A percentile compares a stretch with the other conserved stretches of the same genome.
These are phyloP conservation scores for Rhynchotus rufescens DNA, from an alignment of 2,797 vertebrate genomes.

Conservation along the genomic window DNA sequence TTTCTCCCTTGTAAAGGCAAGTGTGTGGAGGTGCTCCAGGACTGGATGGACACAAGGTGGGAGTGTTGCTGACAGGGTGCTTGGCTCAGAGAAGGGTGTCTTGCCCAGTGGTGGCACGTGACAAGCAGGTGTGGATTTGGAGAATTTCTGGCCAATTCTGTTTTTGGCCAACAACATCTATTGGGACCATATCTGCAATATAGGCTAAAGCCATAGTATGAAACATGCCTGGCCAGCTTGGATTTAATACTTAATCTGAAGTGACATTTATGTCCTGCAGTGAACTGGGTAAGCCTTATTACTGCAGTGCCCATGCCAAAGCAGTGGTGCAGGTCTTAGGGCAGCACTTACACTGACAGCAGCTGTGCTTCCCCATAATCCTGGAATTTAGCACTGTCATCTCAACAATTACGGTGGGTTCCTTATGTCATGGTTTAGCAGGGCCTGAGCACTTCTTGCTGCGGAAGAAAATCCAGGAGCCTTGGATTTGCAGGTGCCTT, in stretches of 20 bases:
- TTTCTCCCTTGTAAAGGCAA: neutral
- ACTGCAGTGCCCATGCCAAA: rapidly evolving
- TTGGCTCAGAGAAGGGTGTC: neutral
- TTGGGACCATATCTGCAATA: rapidly evolving
- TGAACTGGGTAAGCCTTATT: neutral
- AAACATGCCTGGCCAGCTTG: rapidly evolving
- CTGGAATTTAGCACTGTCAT: neutral
- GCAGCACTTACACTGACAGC: neutral
- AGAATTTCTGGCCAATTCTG: neutral
- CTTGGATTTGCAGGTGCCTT: neutral
- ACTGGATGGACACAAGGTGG: neutral
- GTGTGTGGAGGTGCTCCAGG: neutral
- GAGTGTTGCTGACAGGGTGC: neutral
- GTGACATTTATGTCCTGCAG: neutral
- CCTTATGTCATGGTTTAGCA: neutral
- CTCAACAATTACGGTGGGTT: rapidly evolving
- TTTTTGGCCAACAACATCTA: neutral
- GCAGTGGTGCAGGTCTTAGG: rapidly evolving
- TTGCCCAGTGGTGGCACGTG: neutral
- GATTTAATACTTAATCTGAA: neutral
- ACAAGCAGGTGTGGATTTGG: rapidly evolving
- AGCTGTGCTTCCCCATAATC: rapidly evolving
- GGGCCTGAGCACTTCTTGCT: neutral
- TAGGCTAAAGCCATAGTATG: neutral
- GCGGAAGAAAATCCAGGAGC: neutral